These are phyloP conservation scores for Ibidorhyncha struthersii DNA, from an alignment of 2,113 vertebrate genomes.

Conservation along the genomic window DNA sequence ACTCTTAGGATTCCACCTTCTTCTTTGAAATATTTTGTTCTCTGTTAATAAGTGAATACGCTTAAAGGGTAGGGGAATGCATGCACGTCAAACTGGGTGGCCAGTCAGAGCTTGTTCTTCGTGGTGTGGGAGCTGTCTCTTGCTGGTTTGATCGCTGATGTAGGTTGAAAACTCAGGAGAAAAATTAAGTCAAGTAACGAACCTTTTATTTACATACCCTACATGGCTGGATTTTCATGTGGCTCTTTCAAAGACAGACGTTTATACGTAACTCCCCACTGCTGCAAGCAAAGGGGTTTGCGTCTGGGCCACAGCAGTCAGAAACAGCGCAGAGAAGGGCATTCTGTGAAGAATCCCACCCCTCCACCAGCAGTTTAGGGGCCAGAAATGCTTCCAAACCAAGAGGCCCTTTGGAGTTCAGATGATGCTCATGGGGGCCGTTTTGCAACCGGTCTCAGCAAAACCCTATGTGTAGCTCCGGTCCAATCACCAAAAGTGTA, in stretches of 20 bases:
- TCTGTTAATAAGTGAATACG: slow-evolving; percentile 48
- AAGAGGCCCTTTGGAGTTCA: neutral
- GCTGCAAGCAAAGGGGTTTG: neutral
- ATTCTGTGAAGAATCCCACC: neutral
- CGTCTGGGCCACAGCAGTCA: neutral
- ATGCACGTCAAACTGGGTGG: neutral
- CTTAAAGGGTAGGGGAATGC: neutral
- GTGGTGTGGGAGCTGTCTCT: neutral
- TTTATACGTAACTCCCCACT: neutral
- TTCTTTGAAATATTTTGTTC: slow-evolving; percentile 54
- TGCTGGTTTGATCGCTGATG: neutral
- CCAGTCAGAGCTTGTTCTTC: neutral
- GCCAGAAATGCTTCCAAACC: neutral
- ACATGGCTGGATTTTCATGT: neutral
- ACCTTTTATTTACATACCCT: neutral
- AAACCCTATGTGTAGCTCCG: neutral
- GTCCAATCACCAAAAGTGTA: neutral
- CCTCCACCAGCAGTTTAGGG: neutral
- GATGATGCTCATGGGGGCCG: neutral
- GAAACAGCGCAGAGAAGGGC: neutral
- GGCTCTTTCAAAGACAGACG: neutral
- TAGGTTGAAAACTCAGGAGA: neutral
- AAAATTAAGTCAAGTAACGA: neutral
- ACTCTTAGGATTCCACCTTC: slow-evolving; percentile 38
- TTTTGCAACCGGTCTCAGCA: neutral